A percentile compares a stretch with the other conserved stretches of the same genome.
Evolutionary conservation across 2,797 vertebrate genomes (phyloP).

Genomic region (Onychomys arenicola): DNA sequence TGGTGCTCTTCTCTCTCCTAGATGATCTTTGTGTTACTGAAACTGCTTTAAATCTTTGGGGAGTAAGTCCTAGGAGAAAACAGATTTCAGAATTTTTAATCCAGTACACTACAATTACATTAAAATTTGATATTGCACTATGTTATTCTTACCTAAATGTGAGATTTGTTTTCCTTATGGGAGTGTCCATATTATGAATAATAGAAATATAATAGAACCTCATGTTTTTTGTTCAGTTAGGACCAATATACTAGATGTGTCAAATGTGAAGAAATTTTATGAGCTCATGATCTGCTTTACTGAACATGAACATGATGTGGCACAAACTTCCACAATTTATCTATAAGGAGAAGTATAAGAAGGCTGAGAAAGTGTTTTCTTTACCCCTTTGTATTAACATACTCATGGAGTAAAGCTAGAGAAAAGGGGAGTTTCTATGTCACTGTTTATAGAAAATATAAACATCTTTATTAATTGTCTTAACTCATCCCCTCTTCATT

Average conservation of each 20-base stretch:
- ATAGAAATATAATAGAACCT: not conserved
- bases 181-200: not conserved
- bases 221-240: conserved; percentile 3
- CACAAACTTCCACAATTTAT: not conserved
- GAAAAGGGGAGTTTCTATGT: not conserved
- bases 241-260: not conserved
- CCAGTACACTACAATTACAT: not conserved
- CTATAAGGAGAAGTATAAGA: not conserved
- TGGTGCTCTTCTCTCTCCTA: not conserved
- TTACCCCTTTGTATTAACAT: not conserved
- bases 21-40: conserved; percentile 46
- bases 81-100: conserved; percentile 57
- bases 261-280: not conserved
- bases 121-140: conserved; percentile 51
- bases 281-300: not conserved
- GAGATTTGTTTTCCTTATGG: conserved; percentile 31
- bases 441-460: not conserved
- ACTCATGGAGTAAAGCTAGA: not conserved
- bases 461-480: not conserved
- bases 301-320: conserved; percentile 2
- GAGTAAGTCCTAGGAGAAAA: conserved; percentile 20
- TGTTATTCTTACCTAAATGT: conserved; percentile 60
- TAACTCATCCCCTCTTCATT: not conserved
- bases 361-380: not conserved
- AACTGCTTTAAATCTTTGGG: conserved; percentile 47